Evolutionary conservation across 2,797 vertebrate species (phyloP).

Genomic region (Molossus molossus): DNA sequence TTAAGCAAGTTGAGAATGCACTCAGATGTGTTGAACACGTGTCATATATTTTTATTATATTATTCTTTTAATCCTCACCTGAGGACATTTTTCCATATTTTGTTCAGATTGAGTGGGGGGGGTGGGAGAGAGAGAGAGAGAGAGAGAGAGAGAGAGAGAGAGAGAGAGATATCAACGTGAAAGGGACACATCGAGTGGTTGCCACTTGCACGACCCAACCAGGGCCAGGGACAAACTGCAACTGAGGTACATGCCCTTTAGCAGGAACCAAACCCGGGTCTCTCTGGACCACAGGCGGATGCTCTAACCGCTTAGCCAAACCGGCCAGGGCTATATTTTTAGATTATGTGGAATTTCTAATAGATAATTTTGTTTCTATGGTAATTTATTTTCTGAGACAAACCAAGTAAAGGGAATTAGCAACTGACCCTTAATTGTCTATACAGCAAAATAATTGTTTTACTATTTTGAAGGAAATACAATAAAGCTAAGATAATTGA

Average conservation of each 20-base stretch:
- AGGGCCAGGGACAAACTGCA: no score
- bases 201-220: no score
- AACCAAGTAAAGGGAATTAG: constrained; percentile 34
- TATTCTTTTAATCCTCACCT: constrained; percentile 9
- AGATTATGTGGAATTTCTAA: constrained; percentile 5
- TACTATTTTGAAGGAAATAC: constrained; percentile 42
- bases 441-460: neutral
- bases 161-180: no score
- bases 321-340: constrained; percentile 12
- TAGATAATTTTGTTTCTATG: constrained; percentile 37
- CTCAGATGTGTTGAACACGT: neutral
- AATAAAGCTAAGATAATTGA: neutral
- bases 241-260: no score
- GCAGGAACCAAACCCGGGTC: no score
- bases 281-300: no score
- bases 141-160: no score
- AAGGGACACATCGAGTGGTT: no score
- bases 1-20: constrained; percentile 49
- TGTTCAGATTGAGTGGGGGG: no score
- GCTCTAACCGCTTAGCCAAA: no score
- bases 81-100: no score
- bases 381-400: constrained; percentile 42
- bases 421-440: constrained; percentile 7
- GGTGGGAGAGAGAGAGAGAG: no score
- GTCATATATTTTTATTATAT: constrained; percentile 52